Evolutionary conservation across 2,888 invertebrate species (phyloP).

Genomic region (Priocnemis perturbator): DNA sequence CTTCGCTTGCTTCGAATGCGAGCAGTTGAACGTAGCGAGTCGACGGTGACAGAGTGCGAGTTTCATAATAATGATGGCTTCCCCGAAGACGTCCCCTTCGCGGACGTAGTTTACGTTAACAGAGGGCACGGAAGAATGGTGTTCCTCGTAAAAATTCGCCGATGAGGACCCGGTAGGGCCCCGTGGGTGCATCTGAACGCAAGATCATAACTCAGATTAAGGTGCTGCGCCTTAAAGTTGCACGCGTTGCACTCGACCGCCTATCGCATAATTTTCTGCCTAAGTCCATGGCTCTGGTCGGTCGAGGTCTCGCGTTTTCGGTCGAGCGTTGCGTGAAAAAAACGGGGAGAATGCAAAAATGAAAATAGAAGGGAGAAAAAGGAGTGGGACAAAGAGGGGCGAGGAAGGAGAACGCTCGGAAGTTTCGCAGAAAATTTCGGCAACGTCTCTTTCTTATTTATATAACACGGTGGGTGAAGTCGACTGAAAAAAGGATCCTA

Average conservation of each 20-base stretch:
- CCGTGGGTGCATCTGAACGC: constrained; percentile 31
- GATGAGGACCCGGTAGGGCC: constrained; percentile 24
- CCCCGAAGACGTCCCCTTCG: background rate
- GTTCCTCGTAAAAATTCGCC: constrained; percentile 45
- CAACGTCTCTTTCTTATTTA: background rate
- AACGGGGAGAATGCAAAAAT: background rate
- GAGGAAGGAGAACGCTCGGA: background rate
- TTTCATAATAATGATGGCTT: no score
- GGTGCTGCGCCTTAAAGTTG: constrained; percentile 30
- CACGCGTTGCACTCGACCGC: constrained; percentile 43
- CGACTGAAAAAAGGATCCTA: no score
- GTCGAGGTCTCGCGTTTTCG: constrained; percentile 1
- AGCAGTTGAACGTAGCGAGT: no score
- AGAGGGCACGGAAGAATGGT: constrained; percentile 18
- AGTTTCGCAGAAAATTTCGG: background rate
- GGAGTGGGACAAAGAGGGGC: background rate
- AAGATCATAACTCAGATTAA: constrained; percentile 51
- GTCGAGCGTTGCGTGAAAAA: background rate
- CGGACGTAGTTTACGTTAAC: constrained; percentile 22
- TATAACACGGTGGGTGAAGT: no score
- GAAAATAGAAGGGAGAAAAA: background rate
- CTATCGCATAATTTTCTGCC: constrained; percentile 50
- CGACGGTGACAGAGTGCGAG: no score
- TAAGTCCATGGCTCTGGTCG: constrained; percentile 21
- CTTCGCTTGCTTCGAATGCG: no score